A percentile compares a stretch with the other conserved stretches of the same genome.
phyloP scores from a whole-genome alignment of 1,140 invertebrate genomes.

The Drosophila dunni region DNA sequence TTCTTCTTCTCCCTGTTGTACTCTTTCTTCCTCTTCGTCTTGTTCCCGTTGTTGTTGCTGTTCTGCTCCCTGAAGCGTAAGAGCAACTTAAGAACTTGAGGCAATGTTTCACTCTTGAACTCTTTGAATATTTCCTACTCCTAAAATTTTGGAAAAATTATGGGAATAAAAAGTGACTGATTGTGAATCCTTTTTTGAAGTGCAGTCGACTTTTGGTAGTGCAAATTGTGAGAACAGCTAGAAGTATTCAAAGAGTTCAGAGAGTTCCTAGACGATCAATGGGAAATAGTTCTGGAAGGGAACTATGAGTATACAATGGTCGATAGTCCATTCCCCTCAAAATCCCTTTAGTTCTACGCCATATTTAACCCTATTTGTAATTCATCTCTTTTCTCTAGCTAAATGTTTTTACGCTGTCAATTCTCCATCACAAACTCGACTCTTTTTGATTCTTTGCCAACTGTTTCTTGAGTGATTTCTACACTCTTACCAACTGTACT shows the following conservation, averaged over 20 bases:
- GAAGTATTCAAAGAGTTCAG: not conserved
- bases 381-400: slow-evolving; percentile 1
- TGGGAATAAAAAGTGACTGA: not conserved
- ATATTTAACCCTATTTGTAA: not conserved
- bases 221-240: not conserved
- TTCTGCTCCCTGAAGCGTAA: slow-evolving; percentile 48
- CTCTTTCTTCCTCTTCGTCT: slow-evolving; percentile 1
- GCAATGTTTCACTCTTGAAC: slow-evolving; percentile 15
- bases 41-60: slow-evolving; percentile 12
- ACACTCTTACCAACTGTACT: not conserved
- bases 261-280: not conserved
- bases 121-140: slow-evolving; percentile 5
- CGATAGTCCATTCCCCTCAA: no score
- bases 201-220: not conserved
- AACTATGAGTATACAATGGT: not conserved
- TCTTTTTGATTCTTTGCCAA: not conserved
- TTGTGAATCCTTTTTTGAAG: slow-evolving; percentile 9
- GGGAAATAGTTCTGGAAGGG: not conserved
- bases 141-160: not conserved
- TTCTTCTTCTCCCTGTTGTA: not conserved
- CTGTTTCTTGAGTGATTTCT: not conserved
- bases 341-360: no score
- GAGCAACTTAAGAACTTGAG: slow-evolving; percentile 52
- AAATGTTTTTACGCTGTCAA: slow-evolving; percentile 1
- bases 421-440: not conserved